Percentiles rank a stretch among this genome's conserved stretches.
These are phyloP conservation scores for Aeoliscus strigatus DNA, from an alignment of 2,797 vertebrate genomes.

Conservation along the genomic window DNA sequence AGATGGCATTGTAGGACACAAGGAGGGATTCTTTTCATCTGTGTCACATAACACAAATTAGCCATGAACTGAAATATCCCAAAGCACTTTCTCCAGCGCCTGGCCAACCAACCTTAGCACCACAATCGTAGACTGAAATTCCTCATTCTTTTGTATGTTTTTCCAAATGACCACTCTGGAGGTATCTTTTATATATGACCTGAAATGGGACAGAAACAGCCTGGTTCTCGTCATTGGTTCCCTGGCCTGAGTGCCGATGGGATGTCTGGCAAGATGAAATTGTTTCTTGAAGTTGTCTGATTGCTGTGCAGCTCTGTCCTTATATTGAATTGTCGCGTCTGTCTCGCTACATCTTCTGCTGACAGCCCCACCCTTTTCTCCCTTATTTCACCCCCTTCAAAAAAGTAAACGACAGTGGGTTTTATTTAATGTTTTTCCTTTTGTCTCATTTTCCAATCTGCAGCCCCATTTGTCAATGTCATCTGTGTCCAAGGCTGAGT, in stretches of 20 bases:
- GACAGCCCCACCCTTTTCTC: constrained; percentile 57
- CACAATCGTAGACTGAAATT: constrained; percentile 14
- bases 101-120: constrained; percentile 6
- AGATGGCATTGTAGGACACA: constrained; percentile 12
- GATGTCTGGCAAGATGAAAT: constrained; percentile 64
- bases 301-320: constrained; percentile 48
- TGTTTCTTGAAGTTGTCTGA: constrained; percentile 69
- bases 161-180: constrained; percentile 38
- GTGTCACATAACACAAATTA: constrained; percentile 31
- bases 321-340: constrained; percentile 51
- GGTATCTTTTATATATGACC: constrained; percentile 32
- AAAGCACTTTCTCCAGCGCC: neutral
- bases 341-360: constrained; percentile 49
- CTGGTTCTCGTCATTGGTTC: constrained; percentile 34
- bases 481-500: constrained; percentile 54
- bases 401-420: constrained; percentile 65
- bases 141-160: constrained; percentile 24
- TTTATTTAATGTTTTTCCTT: constrained; percentile 74
- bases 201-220: constrained; percentile 21
- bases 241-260: constrained; percentile 30
- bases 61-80: constrained; percentile 27
- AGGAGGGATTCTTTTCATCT: constrained; percentile 26
- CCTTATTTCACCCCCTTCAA: constrained; percentile 55
- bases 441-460: constrained; percentile 73
- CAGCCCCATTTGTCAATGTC: constrained; percentile 70